Evolutionary conservation across 2,888 invertebrate genomes (phyloP).

Genomic region (Embidobia sp.): DNA sequence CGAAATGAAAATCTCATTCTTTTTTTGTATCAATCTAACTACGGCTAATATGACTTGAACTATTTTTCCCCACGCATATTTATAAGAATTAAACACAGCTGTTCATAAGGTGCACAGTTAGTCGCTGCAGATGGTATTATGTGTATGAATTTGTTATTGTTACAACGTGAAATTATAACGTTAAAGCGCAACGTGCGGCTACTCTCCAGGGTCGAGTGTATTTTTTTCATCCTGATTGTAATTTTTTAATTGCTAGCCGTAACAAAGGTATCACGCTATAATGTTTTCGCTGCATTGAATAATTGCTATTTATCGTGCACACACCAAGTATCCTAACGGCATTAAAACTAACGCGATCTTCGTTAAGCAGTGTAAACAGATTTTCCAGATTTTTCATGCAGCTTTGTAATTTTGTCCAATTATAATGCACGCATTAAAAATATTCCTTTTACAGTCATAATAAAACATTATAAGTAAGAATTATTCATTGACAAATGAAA

Average conservation of each 20-base stretch:
- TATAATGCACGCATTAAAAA: too few relatives aligned
- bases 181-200: conserved; percentile 23
- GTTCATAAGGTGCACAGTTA: conserved; percentile 51
- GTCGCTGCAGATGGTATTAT: conserved; percentile 46
- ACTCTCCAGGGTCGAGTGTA: conserved; percentile 40
- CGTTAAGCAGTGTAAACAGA: not conserved
- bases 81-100: conserved; percentile 43
- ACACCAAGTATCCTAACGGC: conserved; percentile 40
- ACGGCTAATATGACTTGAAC: not conserved
- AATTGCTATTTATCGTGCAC: conserved; percentile 40
- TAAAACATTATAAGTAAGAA: too few relatives aligned
- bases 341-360: conserved; percentile 1
- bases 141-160: conserved; percentile 51
- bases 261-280: conserved; percentile 55
- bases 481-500: too few relatives aligned
- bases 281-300: conserved; percentile 50
- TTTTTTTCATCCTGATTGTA: conserved; percentile 50
- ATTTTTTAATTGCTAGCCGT: conserved; percentile 53
- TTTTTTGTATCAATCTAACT: not conserved
- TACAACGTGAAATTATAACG: conserved; percentile 48
- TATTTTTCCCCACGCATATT: conserved; percentile 28
- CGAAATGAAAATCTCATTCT: not conserved
- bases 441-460: too few relatives aligned
- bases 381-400: not conserved
- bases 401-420: too few relatives aligned